phyloP scores from a whole-genome alignment of 1,140 invertebrate species.

The Camponotus floridanus region DNA sequence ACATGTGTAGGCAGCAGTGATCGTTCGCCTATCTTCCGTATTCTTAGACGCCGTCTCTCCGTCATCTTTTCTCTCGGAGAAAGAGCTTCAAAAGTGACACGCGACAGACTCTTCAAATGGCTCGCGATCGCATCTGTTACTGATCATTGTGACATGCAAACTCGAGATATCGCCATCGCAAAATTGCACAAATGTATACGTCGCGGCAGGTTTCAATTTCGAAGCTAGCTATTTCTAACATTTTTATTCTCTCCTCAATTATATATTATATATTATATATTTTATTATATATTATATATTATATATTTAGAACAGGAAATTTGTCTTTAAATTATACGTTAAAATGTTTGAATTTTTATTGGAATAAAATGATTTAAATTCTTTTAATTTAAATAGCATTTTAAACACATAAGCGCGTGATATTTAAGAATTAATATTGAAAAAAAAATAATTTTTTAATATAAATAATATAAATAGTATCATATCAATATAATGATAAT shows the following conservation, averaged over 20 bases:
- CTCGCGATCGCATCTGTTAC: slow-evolving; percentile 28
- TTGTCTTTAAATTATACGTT: neutral
- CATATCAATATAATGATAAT: too few species aligned
- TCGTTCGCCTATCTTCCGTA: slow-evolving; percentile 7
- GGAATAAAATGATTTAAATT: too few species aligned
- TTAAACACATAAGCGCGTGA: too few species aligned
- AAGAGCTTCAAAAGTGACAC: slow-evolving; percentile 28
- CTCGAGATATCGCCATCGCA: neutral
- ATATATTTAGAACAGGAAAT: neutral
- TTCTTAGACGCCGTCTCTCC: slow-evolving; percentile 30
- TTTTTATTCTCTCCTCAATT: neutral
- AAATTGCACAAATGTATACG: neutral
- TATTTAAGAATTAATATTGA: too few species aligned
- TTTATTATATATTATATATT: too few species aligned
- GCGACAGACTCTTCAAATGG: slow-evolving; percentile 20
- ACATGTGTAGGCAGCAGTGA: slow-evolving; percentile 42
- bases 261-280: too few species aligned
- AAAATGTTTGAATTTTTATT: neutral
- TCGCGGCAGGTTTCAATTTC: neutral
- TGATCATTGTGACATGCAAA: slow-evolving; percentile 12
- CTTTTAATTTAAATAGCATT: too few species aligned
- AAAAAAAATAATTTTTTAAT: neutral
- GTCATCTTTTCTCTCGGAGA: slow-evolving; percentile 7
- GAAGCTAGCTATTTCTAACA: neutral
- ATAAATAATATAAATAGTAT: neutral